A percentile compares a stretch with the other conserved stretches of the same genome.
phyloP scores from a whole-genome alignment of 2,888 invertebrate genomes.

The Tenthredo mesomela region DNA sequence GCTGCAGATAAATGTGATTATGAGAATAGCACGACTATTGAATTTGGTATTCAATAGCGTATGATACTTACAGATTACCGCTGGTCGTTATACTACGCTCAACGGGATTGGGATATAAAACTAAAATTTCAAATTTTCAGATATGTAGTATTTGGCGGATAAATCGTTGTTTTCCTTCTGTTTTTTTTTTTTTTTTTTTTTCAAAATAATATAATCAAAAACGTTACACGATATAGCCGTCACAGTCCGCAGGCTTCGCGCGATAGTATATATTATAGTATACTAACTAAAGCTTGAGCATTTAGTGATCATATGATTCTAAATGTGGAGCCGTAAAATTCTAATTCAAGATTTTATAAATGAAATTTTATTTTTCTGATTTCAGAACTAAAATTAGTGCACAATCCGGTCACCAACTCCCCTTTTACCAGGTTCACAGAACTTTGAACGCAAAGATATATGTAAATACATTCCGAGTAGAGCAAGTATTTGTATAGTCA shows the following conservation, averaged over 20 bases:
- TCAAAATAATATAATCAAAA: not conserved
- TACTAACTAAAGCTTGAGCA: not conserved
- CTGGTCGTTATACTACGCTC: not conserved
- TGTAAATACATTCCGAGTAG: not conserved
- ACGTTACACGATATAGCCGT: not conserved
- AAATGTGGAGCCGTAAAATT: slow-evolving; percentile 16
- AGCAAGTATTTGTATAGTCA: not conserved
- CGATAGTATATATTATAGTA: not conserved
- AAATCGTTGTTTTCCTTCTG: not conserved
- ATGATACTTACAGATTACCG: not conserved
- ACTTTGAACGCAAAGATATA: not conserved
- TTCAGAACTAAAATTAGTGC: slow-evolving; percentile 11
- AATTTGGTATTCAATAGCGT: not conserved
- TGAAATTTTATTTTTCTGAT: slow-evolving; percentile 6
- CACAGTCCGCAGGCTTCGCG: not conserved
- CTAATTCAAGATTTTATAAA: slow-evolving; percentile 28
- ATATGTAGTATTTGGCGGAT: not conserved
- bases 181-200: too few species aligned
- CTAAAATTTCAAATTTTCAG: not conserved
- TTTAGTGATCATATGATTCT: not conserved
- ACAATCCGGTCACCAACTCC: not conserved
- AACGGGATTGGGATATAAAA: not conserved
- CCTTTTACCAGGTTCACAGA: not conserved
- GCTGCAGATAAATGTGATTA: not conserved
- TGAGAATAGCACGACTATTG: not conserved